phyloP scores from a whole-genome alignment of 92 coral and sea anemone species.

The Galaxea fascicularis region DNA sequence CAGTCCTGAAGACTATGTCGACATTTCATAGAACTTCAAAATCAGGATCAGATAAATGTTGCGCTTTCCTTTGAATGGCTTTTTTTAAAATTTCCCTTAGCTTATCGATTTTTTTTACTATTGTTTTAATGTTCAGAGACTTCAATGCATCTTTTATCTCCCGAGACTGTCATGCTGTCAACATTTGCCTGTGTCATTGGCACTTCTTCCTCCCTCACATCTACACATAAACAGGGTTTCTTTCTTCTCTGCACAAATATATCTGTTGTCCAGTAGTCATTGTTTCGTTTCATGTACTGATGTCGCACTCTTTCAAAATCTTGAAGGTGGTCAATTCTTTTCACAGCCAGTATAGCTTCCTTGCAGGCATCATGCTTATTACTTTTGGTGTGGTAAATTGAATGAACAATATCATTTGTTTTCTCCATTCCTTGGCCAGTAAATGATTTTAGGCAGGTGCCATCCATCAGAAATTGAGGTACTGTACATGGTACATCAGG shows the following conservation, averaged over 20 bases:
- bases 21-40: no score
- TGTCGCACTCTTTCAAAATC: conserved; percentile 47
- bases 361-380: conserved; percentile 67
- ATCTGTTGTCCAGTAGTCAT: conserved; percentile 50
- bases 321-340: conserved; percentile 63
- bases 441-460: conserved; percentile 37
- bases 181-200: conserved; percentile 5
- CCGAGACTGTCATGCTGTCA: conserved; percentile 1
- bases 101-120: conserved; percentile 22
- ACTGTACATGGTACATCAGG: conserved; percentile 57
- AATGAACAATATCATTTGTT: conserved; percentile 50
- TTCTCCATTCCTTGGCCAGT: conserved; percentile 74
- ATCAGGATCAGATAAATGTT: no score
- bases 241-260: conserved; percentile 61
- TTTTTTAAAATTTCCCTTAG: conserved; percentile 51
- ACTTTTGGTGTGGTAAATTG: conserved; percentile 56
- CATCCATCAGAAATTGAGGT: conserved; percentile 30
- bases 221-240: conserved; percentile 44
- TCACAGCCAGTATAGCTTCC: conserved; percentile 65
- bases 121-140: conserved; percentile 22
- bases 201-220: conserved; percentile 44
- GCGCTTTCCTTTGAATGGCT: no score
- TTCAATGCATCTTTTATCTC: conserved; percentile 37
- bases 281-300: conserved; percentile 23
- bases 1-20: no score